Evolutionary conservation across 1,140 invertebrate species (phyloP), one percentile per base, ranked within the genome.

Genomic region (Trigoniulus corallinus): DNA sequence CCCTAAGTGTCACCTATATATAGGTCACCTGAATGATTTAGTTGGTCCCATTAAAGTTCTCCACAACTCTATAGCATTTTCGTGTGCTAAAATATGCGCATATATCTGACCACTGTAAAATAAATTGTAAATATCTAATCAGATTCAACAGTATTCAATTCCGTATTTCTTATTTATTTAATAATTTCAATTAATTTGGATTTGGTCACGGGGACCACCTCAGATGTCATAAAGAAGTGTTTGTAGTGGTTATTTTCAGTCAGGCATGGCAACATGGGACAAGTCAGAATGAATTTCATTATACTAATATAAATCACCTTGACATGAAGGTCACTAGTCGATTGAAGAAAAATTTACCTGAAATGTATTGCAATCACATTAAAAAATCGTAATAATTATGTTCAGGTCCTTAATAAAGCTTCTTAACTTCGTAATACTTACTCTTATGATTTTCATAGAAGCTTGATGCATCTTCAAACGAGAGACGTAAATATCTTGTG

Each of bases 381-480:
- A 26, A 15, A 34, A 7, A 34, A 34, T 34, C 15, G 29, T 7
- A 34, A 7, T 7, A 34, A 34, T n/a, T n/a, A n/a, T n/a, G n/a
- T n/a, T n/a, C n/a, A n/a, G n/a, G n/a, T n/a, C n/a, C n/a, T n/a
- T 7, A 34, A 34, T 34, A 7, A 15, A 34, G 7, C 29, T 7
- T 34, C 7, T 7, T 7, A 34, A 34, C 7, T 34, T 34, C 15
- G 29, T 7, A 34, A 34, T 7, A 25, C 49, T 53, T 48, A 63
- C 74, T 71, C 59, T 74, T 73, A 64, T 94, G 89, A 62, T 91
- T 86, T 24, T 68, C 65, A 63, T 93, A 94, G 68, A 94, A 92
- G 42, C 73, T 63, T 59, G 78, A 72, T 10, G 83, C 86, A 56
- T 80, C 69, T 59, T 78, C 57, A 45, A 58, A 61, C 43, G 71